Base-by-base conservation (phyloP, 2,113 vertebrate species). In the Ranitomeya variabilis region DNA sequence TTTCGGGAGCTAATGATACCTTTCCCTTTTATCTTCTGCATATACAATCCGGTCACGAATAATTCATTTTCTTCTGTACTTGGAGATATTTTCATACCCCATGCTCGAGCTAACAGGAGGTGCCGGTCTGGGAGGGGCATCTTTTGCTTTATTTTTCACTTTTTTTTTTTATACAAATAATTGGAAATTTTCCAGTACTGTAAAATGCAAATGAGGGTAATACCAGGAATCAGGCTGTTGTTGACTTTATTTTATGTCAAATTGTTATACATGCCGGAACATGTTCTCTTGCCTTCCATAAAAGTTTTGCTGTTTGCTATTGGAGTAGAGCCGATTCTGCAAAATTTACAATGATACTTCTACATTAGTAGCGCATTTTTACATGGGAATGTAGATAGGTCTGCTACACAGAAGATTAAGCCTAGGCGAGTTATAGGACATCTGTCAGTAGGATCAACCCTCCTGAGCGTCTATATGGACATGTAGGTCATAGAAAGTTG, bases 1-100 rank as follows among this genome's bases (percentile, higher is more conserved):
- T 60, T 74, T 76, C 67, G 37, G 77, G 37, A 81, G 81, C 54
- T 81, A 87, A 79, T 86, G 73, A 86, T 78, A 86, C 52, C 55
- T 71, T 86, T 51, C 71, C 64, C 12, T 62, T 60, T 45, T 82
- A 64, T 62, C 55, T 19, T 62, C 59, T 45, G 57, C 80, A 13
- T n/a, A 66, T 83, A n/a, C 31, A 66, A 64, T 14, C 23, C 7
- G 15, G 59, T n/a, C 60, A 83, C 23, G 45, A 83, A 37, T 62
- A 81, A 83, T 83, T 83, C 80, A 83, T 54, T 8, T 12, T 55
- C 18, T 69, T 66, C 64, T 83, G 7, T 54, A 52, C n/a, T 82
- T 21, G 4, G n/a, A 83, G 37, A 31, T 83, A 14, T 81, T 57
- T 55, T 16, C 4, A 19, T 45, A 26, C 45, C 60, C 59, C 16